Conservation (phyloP, 2,888 invertebrate species). For the Lepidonotus clava region DNA sequence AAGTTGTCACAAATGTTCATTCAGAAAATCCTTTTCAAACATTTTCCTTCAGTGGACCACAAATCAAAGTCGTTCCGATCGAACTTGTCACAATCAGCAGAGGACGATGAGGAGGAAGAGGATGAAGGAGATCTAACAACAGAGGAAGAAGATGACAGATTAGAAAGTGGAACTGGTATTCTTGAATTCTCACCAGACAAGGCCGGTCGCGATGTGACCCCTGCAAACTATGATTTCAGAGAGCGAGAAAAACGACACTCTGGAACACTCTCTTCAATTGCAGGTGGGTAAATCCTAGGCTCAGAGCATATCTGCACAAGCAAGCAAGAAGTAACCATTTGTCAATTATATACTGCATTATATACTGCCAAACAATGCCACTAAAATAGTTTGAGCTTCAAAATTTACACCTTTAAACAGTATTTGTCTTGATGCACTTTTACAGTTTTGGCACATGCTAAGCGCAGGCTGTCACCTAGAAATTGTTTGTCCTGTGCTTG, state of each 20-base stretch:
- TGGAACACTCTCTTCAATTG: conserved; percentile 60
- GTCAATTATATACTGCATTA: no score
- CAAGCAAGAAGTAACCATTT: no score
- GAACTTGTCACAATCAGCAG: conserved; percentile 8
- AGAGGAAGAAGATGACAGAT: conserved; percentile 74
- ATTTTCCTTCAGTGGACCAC: conserved; percentile 41
- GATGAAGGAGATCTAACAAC: conserved; percentile 70
- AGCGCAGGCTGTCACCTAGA: no score
- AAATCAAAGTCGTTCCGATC: conserved; percentile 43
- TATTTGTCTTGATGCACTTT: no score
- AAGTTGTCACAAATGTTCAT: no score
- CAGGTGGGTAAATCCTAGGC: conserved; percentile 61
- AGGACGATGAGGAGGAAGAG: conserved; percentile 62
- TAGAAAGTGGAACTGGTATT: conserved; percentile 80
- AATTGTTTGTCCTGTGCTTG: neutral
- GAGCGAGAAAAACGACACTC: conserved; percentile 74
- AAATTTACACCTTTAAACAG: no score
- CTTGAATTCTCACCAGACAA: conserved; percentile 92
- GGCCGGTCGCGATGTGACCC: conserved; percentile 92
- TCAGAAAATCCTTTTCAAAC: no score
- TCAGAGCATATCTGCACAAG: no score
- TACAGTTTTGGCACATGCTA: no score
- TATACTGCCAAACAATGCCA: no score
- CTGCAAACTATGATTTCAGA: conserved; percentile 89
- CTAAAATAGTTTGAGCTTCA: no score